phyloP scores from a whole-genome alignment of 2,888 invertebrate genomes.

The Pterostichus niger region DNA sequence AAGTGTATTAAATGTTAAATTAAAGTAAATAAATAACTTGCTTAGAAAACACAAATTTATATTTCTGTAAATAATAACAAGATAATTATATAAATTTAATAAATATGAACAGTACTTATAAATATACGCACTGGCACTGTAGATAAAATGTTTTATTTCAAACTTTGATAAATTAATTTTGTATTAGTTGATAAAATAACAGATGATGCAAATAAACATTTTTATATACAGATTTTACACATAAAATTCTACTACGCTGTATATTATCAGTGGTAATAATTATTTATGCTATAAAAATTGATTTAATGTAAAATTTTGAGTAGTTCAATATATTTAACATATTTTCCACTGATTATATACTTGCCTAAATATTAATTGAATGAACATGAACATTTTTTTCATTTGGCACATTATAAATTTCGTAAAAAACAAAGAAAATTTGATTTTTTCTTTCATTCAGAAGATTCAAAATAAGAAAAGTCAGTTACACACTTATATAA shows the following conservation, averaged over 20 bases:
- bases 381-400: slow-evolving; percentile 36
- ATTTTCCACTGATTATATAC: slow-evolving; percentile 48
- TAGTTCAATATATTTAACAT: slow-evolving; percentile 12
- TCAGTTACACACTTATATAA: slow-evolving; percentile 11
- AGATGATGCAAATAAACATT: background rate
- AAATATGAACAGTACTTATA: background rate
- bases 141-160: slow-evolving; percentile 20
- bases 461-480: slow-evolving; percentile 2
- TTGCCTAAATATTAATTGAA: slow-evolving; percentile 22
- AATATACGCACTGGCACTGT: slow-evolving; percentile 4
- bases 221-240: slow-evolving; percentile 39
- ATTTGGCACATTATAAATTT: slow-evolving; percentile 55
- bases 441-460: slow-evolving; percentile 34
- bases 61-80: slow-evolving; percentile 43
- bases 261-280: slow-evolving; percentile 46
- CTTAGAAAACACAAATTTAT: slow-evolving; percentile 45
- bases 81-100: slow-evolving; percentile 28
- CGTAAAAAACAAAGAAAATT: slow-evolving; percentile 51
- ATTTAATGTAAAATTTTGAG: slow-evolving; percentile 16
- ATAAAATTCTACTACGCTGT: slow-evolving; percentile 33
- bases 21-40: background rate
- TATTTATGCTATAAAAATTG: slow-evolving; percentile 18
- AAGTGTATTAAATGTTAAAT: background rate
- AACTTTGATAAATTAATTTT: slow-evolving; percentile 11
- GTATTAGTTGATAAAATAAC: slow-evolving; percentile 21